A percentile compares a stretch with the other conserved stretches of the same genome.
Conservation (phyloP, 1,140 invertebrate species). For the Drosophila dunni region DNA sequence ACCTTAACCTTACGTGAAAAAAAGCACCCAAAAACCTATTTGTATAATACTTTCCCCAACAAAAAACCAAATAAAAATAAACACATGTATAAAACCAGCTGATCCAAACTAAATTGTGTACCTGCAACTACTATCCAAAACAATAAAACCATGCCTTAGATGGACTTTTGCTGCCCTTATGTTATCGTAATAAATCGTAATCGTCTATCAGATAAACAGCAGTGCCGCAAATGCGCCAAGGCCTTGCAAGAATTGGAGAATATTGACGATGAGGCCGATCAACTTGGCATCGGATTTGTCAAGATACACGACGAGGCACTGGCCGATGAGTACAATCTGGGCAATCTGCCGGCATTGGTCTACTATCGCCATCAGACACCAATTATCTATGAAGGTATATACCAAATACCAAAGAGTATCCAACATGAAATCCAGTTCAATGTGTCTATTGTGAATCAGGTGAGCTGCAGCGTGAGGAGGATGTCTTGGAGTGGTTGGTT, state of each 20-base stretch:
- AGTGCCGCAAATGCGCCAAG: conserved; percentile 96
- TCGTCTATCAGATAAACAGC: conserved; percentile 91
- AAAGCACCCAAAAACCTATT: conserved; percentile 9
- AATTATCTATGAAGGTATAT: conserved; percentile 95
- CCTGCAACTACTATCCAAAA: conserved; percentile 26
- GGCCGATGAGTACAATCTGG: conserved; percentile 96
- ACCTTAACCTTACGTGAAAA: conserved; percentile 42
- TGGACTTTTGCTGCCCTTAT: conserved; percentile 42
- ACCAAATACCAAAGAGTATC: neutral
- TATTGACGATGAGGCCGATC: conserved; percentile 98
- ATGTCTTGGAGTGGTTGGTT: conserved; percentile 96
- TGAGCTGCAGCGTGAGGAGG: conserved; percentile 95
- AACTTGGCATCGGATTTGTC: conserved; percentile 96
- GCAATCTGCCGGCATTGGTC: conserved; percentile 93
- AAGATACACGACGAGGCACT: conserved; percentile 96
- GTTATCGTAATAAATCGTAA: conserved; percentile 66
- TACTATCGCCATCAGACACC: conserved; percentile 98
- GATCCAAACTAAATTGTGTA: conserved; percentile 20
- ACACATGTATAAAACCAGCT: neutral
- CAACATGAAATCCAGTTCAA: conserved; percentile 33
- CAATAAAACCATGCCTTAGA: conserved; percentile 31
- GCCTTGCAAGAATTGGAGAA: conserved; percentile 96
- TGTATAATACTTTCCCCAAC: neutral
- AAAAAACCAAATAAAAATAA: conserved; percentile 7
- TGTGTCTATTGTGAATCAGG: conserved; percentile 86